A percentile compares a stretch with the other conserved stretches of the same genome.
phyloP scores from a whole-genome alignment of 2,888 invertebrate species.

The Dichetophora obliterata region DNA sequence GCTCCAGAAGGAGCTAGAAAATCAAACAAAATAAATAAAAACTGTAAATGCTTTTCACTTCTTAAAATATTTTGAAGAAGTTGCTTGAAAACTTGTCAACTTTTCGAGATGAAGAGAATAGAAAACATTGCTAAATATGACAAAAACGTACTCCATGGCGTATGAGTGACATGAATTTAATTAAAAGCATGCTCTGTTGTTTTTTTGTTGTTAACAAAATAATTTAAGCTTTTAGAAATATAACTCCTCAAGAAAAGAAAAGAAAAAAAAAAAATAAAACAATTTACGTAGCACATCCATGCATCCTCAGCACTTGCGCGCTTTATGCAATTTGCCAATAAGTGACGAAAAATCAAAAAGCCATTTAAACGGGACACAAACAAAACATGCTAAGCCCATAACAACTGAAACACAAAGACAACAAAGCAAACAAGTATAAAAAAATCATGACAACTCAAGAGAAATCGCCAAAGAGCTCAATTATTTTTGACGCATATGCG shows the following conservation, averaged over 20 bases:
- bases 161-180: background rate
- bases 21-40: too few species aligned
- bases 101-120: too few species aligned
- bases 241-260: background rate
- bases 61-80: too few species aligned
- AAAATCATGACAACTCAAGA: background rate
- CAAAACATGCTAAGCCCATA: constrained; percentile 4
- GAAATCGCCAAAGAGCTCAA: background rate
- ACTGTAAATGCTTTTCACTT: too few species aligned
- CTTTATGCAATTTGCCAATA: background rate
- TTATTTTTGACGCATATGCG: background rate
- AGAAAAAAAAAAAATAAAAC: background rate
- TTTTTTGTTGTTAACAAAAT: too few species aligned
- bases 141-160: background rate
- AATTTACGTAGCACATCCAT: background rate
- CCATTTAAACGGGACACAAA: constrained; percentile 11
- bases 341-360: constrained; percentile 16
- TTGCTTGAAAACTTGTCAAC: too few species aligned
- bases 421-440: background rate
- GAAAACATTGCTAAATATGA: background rate
- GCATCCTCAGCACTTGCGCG: background rate
- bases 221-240: too few species aligned
- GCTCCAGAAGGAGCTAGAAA: background rate
- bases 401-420: background rate
- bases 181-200: background rate